These are phyloP conservation scores for Apeltes quadracus DNA, from an alignment of 2,113 vertebrate genomes.

Conservation along the genomic window DNA sequence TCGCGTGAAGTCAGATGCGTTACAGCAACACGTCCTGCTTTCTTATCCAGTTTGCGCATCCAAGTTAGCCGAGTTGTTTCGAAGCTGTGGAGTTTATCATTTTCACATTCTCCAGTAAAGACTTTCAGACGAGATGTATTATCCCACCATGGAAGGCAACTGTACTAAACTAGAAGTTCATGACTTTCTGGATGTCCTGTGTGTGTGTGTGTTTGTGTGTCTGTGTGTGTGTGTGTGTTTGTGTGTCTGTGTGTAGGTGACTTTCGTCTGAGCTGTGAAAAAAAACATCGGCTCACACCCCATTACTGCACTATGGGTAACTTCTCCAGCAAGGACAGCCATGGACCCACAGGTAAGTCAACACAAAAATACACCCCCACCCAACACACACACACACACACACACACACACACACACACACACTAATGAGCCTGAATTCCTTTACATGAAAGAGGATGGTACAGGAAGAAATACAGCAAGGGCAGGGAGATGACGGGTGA, in stretches of 20 bases:
- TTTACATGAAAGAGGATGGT: background rate
- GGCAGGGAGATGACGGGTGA: conserved; percentile 1
- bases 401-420: conserved; percentile 1
- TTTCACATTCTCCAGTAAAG: background rate
- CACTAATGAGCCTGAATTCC: background rate
- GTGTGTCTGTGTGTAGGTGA: conserved; percentile 45
- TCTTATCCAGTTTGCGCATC: background rate
- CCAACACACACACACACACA: conserved; percentile 4
- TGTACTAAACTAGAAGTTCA: no score
- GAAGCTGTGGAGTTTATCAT: background rate
- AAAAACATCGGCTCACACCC: conserved; percentile 33
- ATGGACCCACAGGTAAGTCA: conserved; percentile 75
- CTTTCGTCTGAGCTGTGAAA: conserved; percentile 37
- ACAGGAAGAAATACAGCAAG: background rate
- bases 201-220: conserved; percentile 3
- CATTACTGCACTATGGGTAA: conserved; percentile 77
- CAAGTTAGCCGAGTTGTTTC: background rate
- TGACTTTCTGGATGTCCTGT: conserved; percentile 11
- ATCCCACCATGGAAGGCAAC: background rate
- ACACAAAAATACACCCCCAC: background rate
- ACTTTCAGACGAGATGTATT: background rate
- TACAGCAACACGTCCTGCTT: background rate
- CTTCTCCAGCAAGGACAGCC: conserved; percentile 78
- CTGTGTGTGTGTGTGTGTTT: conserved; percentile 29
- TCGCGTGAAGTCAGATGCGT: background rate